These are phyloP conservation scores for Panorpa germanica DNA, from an alignment of 2,888 invertebrate genomes.

Conservation along the genomic window DNA sequence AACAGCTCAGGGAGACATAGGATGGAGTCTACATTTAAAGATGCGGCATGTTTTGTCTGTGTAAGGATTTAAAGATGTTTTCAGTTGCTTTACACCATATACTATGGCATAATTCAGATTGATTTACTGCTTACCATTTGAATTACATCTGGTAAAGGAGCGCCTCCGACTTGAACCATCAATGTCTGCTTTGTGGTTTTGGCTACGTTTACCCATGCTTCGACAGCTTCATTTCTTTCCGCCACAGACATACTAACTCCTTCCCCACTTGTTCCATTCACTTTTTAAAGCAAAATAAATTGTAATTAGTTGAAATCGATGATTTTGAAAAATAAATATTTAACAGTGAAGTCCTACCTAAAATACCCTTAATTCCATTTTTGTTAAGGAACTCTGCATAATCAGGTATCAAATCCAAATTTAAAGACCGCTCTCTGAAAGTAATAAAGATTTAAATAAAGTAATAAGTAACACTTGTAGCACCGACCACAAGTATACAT, in stretches of 20 bases:
- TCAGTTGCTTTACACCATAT: no score
- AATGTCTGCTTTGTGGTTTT: constrained; percentile 33
- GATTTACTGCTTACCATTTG: constrained; percentile 30
- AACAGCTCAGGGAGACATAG: constrained; percentile 60
- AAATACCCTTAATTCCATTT: constrained; percentile 40
- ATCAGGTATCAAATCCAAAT: constrained; percentile 30
- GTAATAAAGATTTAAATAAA: constrained; percentile 2
- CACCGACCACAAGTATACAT: no score
- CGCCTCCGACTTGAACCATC: constrained; percentile 57
- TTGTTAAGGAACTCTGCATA: constrained; percentile 45
- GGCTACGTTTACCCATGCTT: constrained; percentile 40
- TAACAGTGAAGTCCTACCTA: constrained; percentile 28
- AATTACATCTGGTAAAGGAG: constrained; percentile 44
- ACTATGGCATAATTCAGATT: constrained; percentile 4
- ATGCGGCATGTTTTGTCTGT: constrained; percentile 51
- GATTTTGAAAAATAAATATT: background rate
- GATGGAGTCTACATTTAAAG: constrained; percentile 41
- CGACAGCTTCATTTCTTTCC: constrained; percentile 46
- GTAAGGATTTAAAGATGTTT: constrained; percentile 1
- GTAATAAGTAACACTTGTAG: no score
- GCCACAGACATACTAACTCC: constrained; percentile 41
- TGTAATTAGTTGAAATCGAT: background rate
- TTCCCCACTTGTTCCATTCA: constrained; percentile 67
- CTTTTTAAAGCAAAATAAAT: constrained; percentile 23
- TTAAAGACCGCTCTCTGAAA: constrained; percentile 23